These are phyloP conservation scores for Sparidentex hasta DNA, from an alignment of 2,797 vertebrate species.

Conservation along the genomic window DNA sequence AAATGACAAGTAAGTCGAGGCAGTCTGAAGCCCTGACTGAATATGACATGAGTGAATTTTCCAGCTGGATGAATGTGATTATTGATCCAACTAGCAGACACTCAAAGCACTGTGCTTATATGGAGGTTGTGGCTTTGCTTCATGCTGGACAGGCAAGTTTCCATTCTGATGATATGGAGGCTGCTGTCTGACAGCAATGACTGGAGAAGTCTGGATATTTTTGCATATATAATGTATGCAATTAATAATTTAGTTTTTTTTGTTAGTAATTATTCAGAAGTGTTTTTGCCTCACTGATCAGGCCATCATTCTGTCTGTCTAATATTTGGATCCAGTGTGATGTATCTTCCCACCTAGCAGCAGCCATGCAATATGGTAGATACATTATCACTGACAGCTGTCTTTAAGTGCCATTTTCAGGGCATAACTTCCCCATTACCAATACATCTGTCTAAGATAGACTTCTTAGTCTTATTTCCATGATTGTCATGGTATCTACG, in stretches of 20 bases:
- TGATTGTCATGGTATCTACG: background rate
- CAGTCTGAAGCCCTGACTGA: constrained; percentile 44
- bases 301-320: constrained; percentile 2
- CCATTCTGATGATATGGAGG: constrained; percentile 4
- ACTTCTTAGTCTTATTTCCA: background rate
- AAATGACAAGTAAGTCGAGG: constrained; percentile 54
- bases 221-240: constrained; percentile 21
- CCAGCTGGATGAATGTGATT: constrained; percentile 55
- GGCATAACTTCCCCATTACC: background rate
- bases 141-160: constrained; percentile 11
- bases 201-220: constrained; percentile 11
- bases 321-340: background rate
- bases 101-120: constrained; percentile 8
- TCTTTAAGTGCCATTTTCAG: background rate
- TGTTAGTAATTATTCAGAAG: constrained; percentile 27
- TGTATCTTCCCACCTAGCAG: background rate
- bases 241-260: constrained; percentile 24
- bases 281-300: background rate
- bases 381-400: background rate
- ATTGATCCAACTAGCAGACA: constrained; percentile 58
- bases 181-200: constrained; percentile 16
- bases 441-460: background rate
- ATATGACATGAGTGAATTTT: constrained; percentile 59
- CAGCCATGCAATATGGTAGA: background rate
- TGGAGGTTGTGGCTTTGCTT: constrained; percentile 16